Evolutionary conservation across 1,140 invertebrate species (phyloP), one percentile per base, ranked within the genome.

Genomic region (Pristionchus pacificus): DNA sequence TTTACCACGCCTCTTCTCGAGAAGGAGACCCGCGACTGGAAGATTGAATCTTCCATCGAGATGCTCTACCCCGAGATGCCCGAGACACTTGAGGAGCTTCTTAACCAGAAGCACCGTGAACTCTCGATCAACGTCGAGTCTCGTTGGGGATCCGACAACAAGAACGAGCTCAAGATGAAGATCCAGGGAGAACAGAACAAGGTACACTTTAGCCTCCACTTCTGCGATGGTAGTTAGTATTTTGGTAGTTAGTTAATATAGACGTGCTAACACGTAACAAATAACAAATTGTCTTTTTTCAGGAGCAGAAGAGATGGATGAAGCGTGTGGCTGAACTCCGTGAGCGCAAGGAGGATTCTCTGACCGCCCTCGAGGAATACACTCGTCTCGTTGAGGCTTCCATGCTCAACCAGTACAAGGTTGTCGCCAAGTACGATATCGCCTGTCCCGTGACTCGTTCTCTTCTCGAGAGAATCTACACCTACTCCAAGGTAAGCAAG

Each of bases 391-490:
- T 60, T 29, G 68, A 72, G 30, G 61, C 63, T 13, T 57, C 61
- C 62, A 30, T 31, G 32, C 66, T 74, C 25, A 62, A 74, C 70
- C 70, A 74, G 71, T 71, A 71, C 67, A 77, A 74, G 25, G 25
- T 65, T 27, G 29, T 58, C 27, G 70, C 59, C 24, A 60, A 74
- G 38, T 71, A 74, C 72, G 63, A 71, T 27, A 19, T 74, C 6
- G 38, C 49, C 32, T 60, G 30, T n/a, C 62, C 29, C 30, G 60
- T 65, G 28, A 29, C 61, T n/a, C n/a, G n/a, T n/a, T n/a, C n/a
- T n/a, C n/a, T n/a, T n/a, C 27, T 76, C 49, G 25, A 76, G 49
- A 76, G 77, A 57, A 61, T 59, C 14, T 68, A 76, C 64, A 59
- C 60, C 55, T 73, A 33, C 64, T 77, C n/a, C n/a, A n/a, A n/a